phyloP scores from a whole-genome alignment of 2,888 invertebrate genomes.

The Microctonus brassicae region DNA sequence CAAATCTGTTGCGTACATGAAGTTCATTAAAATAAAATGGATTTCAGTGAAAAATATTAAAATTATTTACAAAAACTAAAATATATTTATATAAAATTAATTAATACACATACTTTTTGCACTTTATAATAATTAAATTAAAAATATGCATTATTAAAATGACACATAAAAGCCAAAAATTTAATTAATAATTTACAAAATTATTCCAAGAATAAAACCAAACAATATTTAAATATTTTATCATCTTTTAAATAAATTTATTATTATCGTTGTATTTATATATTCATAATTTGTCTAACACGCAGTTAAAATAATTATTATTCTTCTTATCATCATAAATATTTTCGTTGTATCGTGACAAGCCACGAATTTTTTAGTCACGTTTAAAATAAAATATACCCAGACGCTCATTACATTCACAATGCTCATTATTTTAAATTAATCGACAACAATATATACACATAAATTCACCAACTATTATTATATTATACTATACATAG shows the following conservation, averaged over 20 bases:
- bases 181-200: background rate
- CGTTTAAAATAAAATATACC: background rate
- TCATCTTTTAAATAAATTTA: background rate
- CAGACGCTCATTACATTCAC: background rate
- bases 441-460: constrained; percentile 70
- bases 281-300: background rate
- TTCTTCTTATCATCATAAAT: background rate
- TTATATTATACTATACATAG: no score
- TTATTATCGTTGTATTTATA: background rate
- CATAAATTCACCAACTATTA: no score
- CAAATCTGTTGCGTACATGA: no score
- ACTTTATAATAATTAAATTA: background rate
- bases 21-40: background rate
- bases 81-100: background rate
- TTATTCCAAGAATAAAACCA: background rate
- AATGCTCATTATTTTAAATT: background rate
- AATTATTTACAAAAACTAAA: background rate
- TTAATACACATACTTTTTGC: background rate
- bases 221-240: background rate
- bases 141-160: background rate
- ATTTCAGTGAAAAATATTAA: background rate
- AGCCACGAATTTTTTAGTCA: background rate
- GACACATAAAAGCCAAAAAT: background rate
- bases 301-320: no score
- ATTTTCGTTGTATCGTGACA: background rate